A percentile compares a stretch with the other conserved stretches of the same genome.
These are phyloP conservation scores for Agelaius tricolor DNA, from an alignment of 2,113 vertebrate species.

Conservation along the genomic window DNA sequence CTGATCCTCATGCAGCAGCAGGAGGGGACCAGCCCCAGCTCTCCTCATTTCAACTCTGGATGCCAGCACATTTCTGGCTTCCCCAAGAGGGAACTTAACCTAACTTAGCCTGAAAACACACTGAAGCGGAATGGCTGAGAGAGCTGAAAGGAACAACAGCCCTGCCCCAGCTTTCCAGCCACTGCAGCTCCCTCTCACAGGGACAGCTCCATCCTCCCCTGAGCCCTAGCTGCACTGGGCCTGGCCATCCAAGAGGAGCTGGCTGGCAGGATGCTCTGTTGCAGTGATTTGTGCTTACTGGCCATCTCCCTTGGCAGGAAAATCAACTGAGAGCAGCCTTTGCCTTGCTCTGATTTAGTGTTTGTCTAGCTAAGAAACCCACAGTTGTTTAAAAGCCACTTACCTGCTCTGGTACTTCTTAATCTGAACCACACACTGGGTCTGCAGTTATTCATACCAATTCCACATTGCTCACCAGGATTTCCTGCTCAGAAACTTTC, in stretches of 20 bases:
- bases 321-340: neutral
- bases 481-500: neutral
- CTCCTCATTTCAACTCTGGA: constrained; percentile 11
- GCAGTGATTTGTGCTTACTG: constrained; percentile 8
- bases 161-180: neutral
- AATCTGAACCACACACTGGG: neutral
- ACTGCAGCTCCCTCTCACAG: neutral
- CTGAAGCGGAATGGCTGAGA: neutral
- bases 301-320: neutral
- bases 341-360: neutral
- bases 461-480: neutral
- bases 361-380: neutral
- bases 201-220: neutral
- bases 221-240: neutral
- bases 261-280: neutral
- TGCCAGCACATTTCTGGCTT: neutral
- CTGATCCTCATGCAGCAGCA: neutral
- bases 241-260: neutral
- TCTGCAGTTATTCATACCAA: neutral
- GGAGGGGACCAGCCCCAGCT: neutral
- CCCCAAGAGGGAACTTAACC: constrained; percentile 38
- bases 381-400: neutral
- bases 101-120: constrained; percentile 41
- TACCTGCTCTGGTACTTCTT: neutral
- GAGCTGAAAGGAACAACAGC: neutral